phyloP scores from a whole-genome alignment of 2,797 vertebrate genomes.

The Hoplostethus mediterraneus region DNA sequence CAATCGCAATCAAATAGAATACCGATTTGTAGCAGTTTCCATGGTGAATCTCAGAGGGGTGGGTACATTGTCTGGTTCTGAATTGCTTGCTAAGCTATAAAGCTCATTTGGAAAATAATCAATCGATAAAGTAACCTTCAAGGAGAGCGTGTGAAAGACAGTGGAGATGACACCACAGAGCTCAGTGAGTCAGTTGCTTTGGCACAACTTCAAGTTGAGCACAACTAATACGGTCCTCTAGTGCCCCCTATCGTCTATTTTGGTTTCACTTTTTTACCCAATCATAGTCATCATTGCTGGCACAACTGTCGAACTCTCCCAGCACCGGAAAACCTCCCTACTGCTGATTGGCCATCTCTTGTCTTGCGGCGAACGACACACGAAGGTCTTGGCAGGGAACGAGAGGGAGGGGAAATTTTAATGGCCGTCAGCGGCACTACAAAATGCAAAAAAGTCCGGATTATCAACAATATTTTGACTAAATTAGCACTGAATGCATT shows the following conservation, averaged over 20 bases:
- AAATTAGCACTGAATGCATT: background rate
- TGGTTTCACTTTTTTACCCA: constrained; percentile 48
- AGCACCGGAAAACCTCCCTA: constrained; percentile 1
- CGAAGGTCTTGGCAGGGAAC: constrained; percentile 63
- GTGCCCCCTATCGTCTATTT: constrained; percentile 67
- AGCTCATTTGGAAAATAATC: no score
- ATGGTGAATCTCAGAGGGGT: background rate
- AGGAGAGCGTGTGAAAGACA: background rate
- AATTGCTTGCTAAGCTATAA: background rate
- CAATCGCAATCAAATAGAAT: background rate
- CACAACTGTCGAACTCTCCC: background rate
- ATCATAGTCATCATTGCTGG: constrained; percentile 61
- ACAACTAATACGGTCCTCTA: constrained; percentile 28
- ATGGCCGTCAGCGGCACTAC: constrained; percentile 82
- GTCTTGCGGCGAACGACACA: constrained; percentile 47
- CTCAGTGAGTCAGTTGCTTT: background rate
- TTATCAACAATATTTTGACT: constrained; percentile 66
- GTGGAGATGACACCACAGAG: background rate
- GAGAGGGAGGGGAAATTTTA: constrained; percentile 85
- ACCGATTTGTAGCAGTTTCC: background rate
- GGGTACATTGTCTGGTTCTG: background rate
- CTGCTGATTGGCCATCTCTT: constrained; percentile 67
- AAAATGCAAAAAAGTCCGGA: constrained; percentile 77
- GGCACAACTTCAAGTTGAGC: constrained; percentile 44
- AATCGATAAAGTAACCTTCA: no score